Evolutionary conservation across 2,888 invertebrate genomes (phyloP).

Genomic region (Gymnoscelis rufifasciata): DNA sequence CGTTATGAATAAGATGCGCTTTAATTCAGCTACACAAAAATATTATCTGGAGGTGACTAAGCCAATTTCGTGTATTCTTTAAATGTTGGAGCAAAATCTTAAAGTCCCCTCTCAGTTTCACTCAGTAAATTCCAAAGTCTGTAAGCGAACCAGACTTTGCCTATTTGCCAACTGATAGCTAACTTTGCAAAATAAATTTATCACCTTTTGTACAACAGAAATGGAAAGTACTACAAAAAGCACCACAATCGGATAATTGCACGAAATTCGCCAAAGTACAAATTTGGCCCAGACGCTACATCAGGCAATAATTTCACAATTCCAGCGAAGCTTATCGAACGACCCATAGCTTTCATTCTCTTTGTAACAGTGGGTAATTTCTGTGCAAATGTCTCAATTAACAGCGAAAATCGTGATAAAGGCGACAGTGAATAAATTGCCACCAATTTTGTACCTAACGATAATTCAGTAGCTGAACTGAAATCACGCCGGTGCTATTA

Average conservation of each 20-base stretch:
- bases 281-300: conserved; percentile 11
- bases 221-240: too few species aligned
- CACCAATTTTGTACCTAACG: conserved; percentile 52
- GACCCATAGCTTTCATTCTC: conserved; percentile 36
- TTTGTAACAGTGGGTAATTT: conserved; percentile 46
- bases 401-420: conserved; percentile 60
- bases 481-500: conserved; percentile 39
- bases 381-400: conserved; percentile 69
- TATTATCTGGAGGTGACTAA: too few species aligned
- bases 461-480: conserved; percentile 49
- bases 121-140: too few species aligned
- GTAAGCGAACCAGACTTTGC: too few species aligned
- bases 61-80: too few species aligned
- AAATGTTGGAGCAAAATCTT: too few species aligned
- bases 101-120: too few species aligned
- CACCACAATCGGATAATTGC: background rate
- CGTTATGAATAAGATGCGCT: too few species aligned
- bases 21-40: too few species aligned
- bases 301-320: conserved; percentile 31
- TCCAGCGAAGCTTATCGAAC: conserved; percentile 32
- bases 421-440: conserved; percentile 59
- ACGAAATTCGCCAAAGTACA: conserved; percentile 2
- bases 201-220: too few species aligned
- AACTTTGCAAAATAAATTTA: too few species aligned
- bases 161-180: too few species aligned